Percentiles rank a stretch among this genome's conserved stretches.
These are phyloP conservation scores for Tenrec ecaudatus DNA, from an alignment of 2,113 vertebrate genomes.

Conservation along the genomic window DNA sequence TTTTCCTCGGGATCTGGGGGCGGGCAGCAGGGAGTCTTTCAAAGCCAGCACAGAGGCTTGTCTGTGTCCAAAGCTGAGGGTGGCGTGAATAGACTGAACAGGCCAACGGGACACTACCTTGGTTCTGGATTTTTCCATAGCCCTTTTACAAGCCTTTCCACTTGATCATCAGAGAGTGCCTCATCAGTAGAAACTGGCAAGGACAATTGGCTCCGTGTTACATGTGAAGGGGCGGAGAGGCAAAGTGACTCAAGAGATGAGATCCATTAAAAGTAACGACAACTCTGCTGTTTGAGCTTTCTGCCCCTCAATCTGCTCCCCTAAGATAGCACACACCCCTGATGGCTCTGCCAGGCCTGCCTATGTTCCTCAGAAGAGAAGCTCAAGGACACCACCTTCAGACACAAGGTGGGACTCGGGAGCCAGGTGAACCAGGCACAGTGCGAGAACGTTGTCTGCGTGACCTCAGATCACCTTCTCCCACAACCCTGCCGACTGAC, in stretches of 20 bases:
- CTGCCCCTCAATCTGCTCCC: neutral
- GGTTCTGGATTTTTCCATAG: constrained; percentile 65
- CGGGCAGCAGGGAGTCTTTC: neutral
- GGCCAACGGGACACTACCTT: constrained; percentile 6
- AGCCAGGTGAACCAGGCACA: neutral
- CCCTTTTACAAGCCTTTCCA: constrained; percentile 33
- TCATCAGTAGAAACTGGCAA: neutral
- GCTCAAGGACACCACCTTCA: neutral
- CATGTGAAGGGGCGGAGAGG: neutral
- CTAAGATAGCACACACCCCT: neutral
- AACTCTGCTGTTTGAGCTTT: neutral
- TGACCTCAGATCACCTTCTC: neutral
- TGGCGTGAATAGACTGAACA: neutral
- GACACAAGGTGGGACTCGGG: neutral
- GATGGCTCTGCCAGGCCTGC: neutral
- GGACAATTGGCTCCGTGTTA: neutral
- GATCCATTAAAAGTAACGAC: rapidly evolving
- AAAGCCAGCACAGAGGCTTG: constrained; percentile 58
- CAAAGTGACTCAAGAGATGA: neutral
- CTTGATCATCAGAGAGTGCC: constrained; percentile 26
- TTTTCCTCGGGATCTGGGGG: constrained; percentile 47
- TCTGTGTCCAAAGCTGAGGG: constrained; percentile 56
- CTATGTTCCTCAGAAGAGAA: rapidly evolving
- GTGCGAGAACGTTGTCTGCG: constrained; percentile 26
- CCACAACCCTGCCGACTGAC: neutral